Evolutionary conservation across 2,113 vertebrate species (phyloP).

Genomic region (Chloroceryle aenea): DNA sequence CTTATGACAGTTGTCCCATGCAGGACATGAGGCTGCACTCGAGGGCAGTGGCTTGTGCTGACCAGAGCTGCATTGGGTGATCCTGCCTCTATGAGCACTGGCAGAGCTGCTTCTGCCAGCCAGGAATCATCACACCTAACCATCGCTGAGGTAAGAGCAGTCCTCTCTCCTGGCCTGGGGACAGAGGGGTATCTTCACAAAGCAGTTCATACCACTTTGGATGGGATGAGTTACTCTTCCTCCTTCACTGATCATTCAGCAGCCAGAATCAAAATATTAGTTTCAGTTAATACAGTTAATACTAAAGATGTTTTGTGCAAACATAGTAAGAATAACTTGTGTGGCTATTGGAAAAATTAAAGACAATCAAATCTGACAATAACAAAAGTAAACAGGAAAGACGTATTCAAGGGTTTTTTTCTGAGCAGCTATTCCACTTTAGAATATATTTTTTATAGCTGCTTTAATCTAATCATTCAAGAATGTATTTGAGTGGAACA

Average conservation of each 20-base stretch:
- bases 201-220: background rate
- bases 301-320: background rate
- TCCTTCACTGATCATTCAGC: background rate
- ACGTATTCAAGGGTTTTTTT: background rate
- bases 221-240: background rate
- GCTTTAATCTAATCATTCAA: background rate
- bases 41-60: background rate
- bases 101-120: background rate
- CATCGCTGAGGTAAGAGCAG: background rate
- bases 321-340: background rate
- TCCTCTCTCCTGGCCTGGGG: background rate
- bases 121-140: background rate
- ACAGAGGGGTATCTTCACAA: background rate
- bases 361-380: background rate
- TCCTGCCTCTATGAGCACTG: background rate
- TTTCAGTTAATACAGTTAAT: background rate
- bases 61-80: background rate
- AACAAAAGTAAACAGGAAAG: background rate
- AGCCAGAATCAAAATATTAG: background rate
- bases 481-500: background rate
- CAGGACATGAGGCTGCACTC: accelerated
- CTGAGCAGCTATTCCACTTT: background rate
- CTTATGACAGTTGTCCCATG: accelerated
- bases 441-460: background rate
- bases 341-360: background rate